A percentile compares a stretch with the other conserved stretches of the same genome.
Evolutionary conservation across 2,113 vertebrate genomes (phyloP).

Genomic region (Lepus europaeus): DNA sequence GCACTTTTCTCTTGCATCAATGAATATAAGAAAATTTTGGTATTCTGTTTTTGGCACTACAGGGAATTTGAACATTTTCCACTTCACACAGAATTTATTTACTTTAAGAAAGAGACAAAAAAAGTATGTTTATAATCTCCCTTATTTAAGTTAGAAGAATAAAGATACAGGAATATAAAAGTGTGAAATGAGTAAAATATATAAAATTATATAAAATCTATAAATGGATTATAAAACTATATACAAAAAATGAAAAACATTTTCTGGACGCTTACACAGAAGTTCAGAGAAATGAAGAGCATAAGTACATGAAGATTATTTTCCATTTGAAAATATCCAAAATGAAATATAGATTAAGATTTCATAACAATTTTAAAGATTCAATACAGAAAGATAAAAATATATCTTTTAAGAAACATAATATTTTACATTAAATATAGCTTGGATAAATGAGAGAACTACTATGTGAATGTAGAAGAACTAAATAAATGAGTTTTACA

Average conservation of each 20-base stretch:
- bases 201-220: conserved; percentile 19
- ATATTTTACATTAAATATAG: not conserved
- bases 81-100: conserved; percentile 9
- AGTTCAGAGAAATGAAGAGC: not conserved
- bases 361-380: conserved; percentile 10
- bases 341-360: not conserved
- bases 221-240: conserved; percentile 16
- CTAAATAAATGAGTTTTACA: not conserved
- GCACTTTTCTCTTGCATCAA: not conserved
- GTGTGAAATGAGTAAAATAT: conserved; percentile 14
- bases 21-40: not conserved
- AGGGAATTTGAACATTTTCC: not conserved
- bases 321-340: not conserved
- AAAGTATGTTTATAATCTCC: not conserved
- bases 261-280: conserved; percentile 29
- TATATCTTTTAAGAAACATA: not conserved
- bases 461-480: not conserved
- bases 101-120: conserved; percentile 11
- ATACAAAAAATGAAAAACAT: not conserved
- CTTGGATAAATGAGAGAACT: not conserved
- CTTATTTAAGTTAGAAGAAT: conserved; percentile 46
- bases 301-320: not conserved
- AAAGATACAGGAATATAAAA: not conserved
- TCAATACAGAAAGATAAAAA: not conserved
- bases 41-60: not conserved